Evolutionary conservation across 2,113 vertebrate genomes (phyloP), one percentile per base, ranked within the genome.

Genomic region (Oophaga pumilio): DNA sequence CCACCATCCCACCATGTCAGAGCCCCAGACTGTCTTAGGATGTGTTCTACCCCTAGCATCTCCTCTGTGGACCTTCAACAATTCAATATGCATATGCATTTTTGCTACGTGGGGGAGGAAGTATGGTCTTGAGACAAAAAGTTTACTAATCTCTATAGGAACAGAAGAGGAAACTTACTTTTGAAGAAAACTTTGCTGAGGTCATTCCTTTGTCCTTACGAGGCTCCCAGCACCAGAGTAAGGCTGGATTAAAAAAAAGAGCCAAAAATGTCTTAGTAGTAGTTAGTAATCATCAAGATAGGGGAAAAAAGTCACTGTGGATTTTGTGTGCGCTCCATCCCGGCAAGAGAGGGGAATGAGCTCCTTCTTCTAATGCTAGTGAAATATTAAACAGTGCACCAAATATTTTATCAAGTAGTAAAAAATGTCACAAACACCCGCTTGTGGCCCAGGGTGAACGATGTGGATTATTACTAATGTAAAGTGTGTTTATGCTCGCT

Each of bases 401-500:
- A 78, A 76, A 64, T 86, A 50, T 86, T 86, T 86, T 86, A 66
- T 66, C 74, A 64, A 33, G 28, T 53, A 49, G 22, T 74, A 49
- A 60, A 73, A 59, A 76, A 26, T 86, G 33, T 76, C 8, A 8
- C 8, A 24, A 84, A 13, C 68, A 8, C 82, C 7, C 26, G 18
- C 59, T 78, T 60, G 33, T 26, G 53, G 22, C 43, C 50, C 50
- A 53, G 66, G 53, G 52, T 24, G 53, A 73, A 71, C 33, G 26
- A 22, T 53, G 56, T 22, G 74, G 84, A 78, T 66, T 59, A 52
- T 78, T 78, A 28, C 59, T 64, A 66, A 86, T 77, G 43, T 86
- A 60, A 77, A 76, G 76, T 78, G 33, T 86, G 84, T 86, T 77
- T 86, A 86, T 86, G 1, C 74, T 86, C 1, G 6, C 20, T 11